Conservation (phyloP, 2,888 invertebrate species). For the Mythimna impura region DNA sequence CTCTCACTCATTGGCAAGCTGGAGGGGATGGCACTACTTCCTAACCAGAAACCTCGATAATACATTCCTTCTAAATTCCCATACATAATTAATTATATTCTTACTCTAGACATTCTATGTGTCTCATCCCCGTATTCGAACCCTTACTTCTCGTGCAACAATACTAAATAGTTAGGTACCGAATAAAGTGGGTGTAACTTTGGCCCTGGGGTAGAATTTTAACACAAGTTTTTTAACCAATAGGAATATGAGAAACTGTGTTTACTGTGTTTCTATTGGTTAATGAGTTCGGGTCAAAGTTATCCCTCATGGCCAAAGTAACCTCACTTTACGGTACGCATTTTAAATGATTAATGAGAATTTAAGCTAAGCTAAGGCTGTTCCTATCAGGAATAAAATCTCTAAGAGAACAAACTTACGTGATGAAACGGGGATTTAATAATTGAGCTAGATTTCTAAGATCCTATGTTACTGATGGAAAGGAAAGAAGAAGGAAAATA, state of each 20-base stretch:
- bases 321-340: neutral
- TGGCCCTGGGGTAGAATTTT: no score
- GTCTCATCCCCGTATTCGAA: slow-evolving; percentile 14
- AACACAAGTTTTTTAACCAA: no score
- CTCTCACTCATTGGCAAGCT: slow-evolving; percentile 42
- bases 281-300: no score
- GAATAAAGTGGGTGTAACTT: no score
- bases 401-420: slow-evolving; percentile 27
- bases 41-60: neutral
- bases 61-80: neutral
- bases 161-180: slow-evolving; percentile 23
- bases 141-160: slow-evolving; percentile 12
- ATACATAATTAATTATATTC: slow-evolving; percentile 8
- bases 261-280: no score
- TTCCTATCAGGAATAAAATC: slow-evolving; percentile 55
- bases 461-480: neutral
- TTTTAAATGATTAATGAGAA: slow-evolving; percentile 65
- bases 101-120: neutral
- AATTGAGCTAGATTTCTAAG: neutral
- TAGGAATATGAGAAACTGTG: no score
- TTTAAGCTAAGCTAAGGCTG: slow-evolving; percentile 71
- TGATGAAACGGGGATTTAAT: slow-evolving; percentile 18
- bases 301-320: no score
- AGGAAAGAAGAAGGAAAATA: no score
- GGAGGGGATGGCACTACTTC: slow-evolving; percentile 31